Conservation (phyloP, 2,888 invertebrate genomes). For the Drosophila neonasuta region DNA sequence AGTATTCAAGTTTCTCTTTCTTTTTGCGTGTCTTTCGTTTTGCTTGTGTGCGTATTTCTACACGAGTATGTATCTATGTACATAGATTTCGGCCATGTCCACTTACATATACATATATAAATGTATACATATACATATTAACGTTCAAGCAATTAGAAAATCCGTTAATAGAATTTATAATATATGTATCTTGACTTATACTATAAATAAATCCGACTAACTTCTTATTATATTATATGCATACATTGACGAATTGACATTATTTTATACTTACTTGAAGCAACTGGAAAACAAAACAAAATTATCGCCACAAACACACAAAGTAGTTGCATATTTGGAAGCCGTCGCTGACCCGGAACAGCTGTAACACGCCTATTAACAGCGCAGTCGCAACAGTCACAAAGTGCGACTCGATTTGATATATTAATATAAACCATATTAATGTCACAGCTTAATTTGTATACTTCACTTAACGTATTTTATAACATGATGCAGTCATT, state of each 20-base stretch:
- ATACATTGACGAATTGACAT: background rate
- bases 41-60: background rate
- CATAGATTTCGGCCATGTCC: background rate
- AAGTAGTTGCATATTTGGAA: conserved; percentile 27
- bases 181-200: background rate
- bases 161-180: too few species aligned
- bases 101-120: background rate
- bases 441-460: conserved; percentile 1
- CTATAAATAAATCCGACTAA: background rate
- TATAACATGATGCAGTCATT: conserved; percentile 13
- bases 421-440: conserved; percentile 58
- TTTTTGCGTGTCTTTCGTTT: conserved; percentile 32
- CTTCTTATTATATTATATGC: background rate
- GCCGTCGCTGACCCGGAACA: conserved; percentile 28
- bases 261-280: conserved; percentile 52
- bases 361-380: conserved; percentile 17
- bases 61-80: background rate
- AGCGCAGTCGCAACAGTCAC: conserved; percentile 47
- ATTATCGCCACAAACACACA: conserved; percentile 53
- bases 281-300: conserved; percentile 41
- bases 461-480: conserved; percentile 17
- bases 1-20: conserved; percentile 68
- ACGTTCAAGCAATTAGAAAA: too few species aligned
- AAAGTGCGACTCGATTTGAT: conserved; percentile 57
- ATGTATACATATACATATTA: too few species aligned